Evolutionary conservation across 2,888 invertebrate species (phyloP).

Genomic region (Scrobipalpa atriplicella): DNA sequence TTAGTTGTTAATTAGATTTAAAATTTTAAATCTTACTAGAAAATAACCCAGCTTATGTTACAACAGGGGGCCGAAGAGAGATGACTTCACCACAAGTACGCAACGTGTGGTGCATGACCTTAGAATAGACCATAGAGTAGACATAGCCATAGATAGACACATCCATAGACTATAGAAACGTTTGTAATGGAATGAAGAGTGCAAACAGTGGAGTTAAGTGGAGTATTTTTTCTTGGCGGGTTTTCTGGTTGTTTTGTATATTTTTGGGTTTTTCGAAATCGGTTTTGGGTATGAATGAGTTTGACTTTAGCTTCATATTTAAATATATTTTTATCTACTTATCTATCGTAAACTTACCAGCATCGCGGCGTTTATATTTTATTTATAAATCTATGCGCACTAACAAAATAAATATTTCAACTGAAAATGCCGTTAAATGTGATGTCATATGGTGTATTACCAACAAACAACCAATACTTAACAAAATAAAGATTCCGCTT

Average conservation of each 20-base stretch:
- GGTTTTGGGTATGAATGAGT: neutral
- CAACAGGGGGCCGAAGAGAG: conserved; percentile 26
- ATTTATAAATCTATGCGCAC: too few species aligned
- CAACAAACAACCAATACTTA: too few species aligned
- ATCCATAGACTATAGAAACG: conserved; percentile 14
- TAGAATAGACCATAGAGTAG: conserved; percentile 24
- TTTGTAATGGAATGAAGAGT: neutral
- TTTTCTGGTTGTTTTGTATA: conserved; percentile 7
- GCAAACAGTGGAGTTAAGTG: conserved; percentile 23
- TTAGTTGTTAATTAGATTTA: too few species aligned
- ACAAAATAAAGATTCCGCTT: too few species aligned
- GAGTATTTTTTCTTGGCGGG: conserved; percentile 9
- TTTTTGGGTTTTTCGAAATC: neutral
- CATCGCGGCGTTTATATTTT: too few species aligned
- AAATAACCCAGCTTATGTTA: conserved; percentile 11
- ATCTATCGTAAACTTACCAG: too few species aligned
- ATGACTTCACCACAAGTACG: conserved; percentile 24
- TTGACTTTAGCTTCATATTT: too few species aligned
- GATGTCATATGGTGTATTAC: too few species aligned
- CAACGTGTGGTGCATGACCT: conserved; percentile 19
- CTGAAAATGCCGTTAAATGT: too few species aligned
- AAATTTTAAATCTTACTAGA: neutral
- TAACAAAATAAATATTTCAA: too few species aligned
- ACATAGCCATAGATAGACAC: conserved; percentile 17
- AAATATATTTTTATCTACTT: too few species aligned